Base-by-base conservation (phyloP, 2,797 vertebrate genomes). In the Labroides dimidiatus region DNA sequence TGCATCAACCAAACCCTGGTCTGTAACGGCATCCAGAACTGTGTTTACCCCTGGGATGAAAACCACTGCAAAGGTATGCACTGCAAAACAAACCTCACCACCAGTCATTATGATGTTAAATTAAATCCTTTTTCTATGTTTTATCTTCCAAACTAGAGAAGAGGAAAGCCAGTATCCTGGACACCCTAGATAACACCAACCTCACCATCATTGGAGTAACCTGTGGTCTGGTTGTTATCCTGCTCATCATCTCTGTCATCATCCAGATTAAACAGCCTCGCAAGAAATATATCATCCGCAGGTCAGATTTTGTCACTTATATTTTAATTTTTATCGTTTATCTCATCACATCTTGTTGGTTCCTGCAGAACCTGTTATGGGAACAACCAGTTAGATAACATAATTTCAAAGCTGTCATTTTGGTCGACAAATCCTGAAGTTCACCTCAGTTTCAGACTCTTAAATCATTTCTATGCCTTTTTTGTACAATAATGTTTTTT, bases 21-120 rank as follows among this genome's bases (percentile, higher is more conserved):
- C 77, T 99, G 98, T 94, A 99, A 99, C 2, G 97, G 98, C 33
- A 94, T 99, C 72, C 98, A 99, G 94, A 99, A 99, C 85, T 99
- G 98, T 77, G 97, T 99, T 61, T 99, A 98, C 81, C 98, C 98
- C n/a, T 99, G 98, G 98, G 97, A 99, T 64, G 97, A 99, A 92
- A 99, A 98, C 72, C 96, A 98, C 69, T 99, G 98, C 91, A 98
- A 97, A 97, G 97, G 98, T 98, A 72, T 4, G 3, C 16, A 33
- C 30, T 33, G 30, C 30, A 33, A 33, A 33, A 33, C 30, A 33
- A 33, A 33, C 48, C 10, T 30, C 41, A 60, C 45, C 63, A 42
- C 13, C 17, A 16, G 11, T 21, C 11, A 14, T 14, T 37, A 1
- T 19, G 42, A 10, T 0, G 6, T 45, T 6, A 49, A 6, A 15